Base-by-base conservation (phyloP, 2,797 vertebrate species). In the Caiman crocodilus region DNA sequence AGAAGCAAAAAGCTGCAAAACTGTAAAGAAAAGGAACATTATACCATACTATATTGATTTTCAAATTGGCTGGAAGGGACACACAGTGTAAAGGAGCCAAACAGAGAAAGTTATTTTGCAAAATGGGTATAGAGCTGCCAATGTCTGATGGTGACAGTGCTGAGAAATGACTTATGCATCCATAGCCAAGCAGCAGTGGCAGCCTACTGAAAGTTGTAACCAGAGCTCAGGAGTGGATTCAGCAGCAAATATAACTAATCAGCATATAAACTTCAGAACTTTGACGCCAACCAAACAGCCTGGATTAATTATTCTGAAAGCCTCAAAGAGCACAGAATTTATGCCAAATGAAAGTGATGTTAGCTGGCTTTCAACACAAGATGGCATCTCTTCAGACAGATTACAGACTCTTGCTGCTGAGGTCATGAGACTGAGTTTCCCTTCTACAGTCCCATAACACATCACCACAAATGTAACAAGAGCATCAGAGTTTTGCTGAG, bases 141-240 rank as follows among this genome's bases (percentile, higher is more conserved):
- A 18, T 1, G 2, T 65, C 56, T 76, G 58, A 79, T 28, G 50
- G 57, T 69, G 25, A 75, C 59, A 69, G 21, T 32, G 21, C 3
- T 89, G 75, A 89, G 94, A 93, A 92, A 69, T 26, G 30, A 78
- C 14, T 74, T 71, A 55, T 79, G 16, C 28, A 74, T 77, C 78
- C 82, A 59, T 17, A 79, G 83, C 30, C 59, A 92, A 89, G 91
- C 59, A 85, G 74, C 74, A 88, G 77, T 42, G 64, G 60, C 16
- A 82, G 71, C 20, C 83, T 87, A 87, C 4, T 93, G 63, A 93
- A 88, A 30, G 15, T n/a, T 55, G 56, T 59, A 87, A 90, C 82
- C 77, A 71, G 63, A 89, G 83, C 57, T 85, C 82, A 84, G 80
- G 50, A 85, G 7, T n/a, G 55, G 23, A 74, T 79, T 89, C 90